Percentiles rank a stretch among this genome's conserved stretches.
Evolutionary conservation across 2,888 invertebrate species (phyloP).

Genomic region (Epiperipatus broadwayi): DNA sequence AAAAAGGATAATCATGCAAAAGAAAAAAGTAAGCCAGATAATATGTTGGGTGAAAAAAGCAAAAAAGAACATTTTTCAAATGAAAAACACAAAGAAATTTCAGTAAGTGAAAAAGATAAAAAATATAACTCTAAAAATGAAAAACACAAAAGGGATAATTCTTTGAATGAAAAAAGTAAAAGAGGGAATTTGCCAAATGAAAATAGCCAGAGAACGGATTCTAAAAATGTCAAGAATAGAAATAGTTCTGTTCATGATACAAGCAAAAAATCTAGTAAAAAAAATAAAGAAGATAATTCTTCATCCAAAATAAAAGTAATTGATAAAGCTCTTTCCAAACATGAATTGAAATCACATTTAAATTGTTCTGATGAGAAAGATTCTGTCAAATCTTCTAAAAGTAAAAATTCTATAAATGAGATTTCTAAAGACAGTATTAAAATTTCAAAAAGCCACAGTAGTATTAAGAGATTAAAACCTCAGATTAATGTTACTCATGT

Average conservation of each 20-base stretch:
- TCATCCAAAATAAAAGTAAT: conserved; percentile 9
- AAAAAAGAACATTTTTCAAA: conserved; percentile 13
- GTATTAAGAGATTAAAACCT: too few relatives aligned
- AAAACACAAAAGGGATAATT: too few relatives aligned
- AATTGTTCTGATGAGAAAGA: background rate
- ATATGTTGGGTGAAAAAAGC: background rate
- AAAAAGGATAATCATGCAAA: conserved; percentile 4
- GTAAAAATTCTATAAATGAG: conserved; percentile 9
- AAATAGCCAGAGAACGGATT: background rate
- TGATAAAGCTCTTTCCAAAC: background rate
- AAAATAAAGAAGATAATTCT: background rate
- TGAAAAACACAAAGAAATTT: conserved; percentile 7
- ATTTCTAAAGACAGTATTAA: too few relatives aligned
- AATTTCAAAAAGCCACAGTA: too few relatives aligned
- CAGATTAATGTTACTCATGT: too few relatives aligned
- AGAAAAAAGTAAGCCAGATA: conserved; percentile 9
- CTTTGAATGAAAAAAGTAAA: conserved; percentile 6
- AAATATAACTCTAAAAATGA: conserved; percentile 6
- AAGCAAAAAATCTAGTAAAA: background rate
- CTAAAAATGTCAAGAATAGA: background rate
- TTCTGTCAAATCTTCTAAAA: background rate
- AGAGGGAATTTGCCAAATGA: conserved; percentile 4
- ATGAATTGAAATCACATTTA: background rate
- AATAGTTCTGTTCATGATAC: background rate
- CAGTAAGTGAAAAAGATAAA: conserved; percentile 11